Evolutionary conservation across 2,797 vertebrate genomes (phyloP).

Genomic region (Streptopelia turtur): DNA sequence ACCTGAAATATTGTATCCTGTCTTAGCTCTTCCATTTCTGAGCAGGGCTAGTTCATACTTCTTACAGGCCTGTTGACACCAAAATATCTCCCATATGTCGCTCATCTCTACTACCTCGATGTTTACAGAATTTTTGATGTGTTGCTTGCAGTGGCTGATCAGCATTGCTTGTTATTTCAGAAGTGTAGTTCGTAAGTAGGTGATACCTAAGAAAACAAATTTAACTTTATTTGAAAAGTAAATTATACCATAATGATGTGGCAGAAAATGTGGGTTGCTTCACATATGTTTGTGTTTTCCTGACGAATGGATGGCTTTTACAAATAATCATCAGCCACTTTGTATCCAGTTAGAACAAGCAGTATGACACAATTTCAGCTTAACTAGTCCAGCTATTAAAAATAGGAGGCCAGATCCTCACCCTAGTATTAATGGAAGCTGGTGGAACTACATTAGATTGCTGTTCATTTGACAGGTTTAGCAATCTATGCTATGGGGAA

Average conservation of each 20-base stretch:
- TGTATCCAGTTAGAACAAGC: neutral
- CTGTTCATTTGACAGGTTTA: neutral
- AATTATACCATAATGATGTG: neutral
- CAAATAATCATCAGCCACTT: neutral
- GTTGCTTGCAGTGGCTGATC: neutral
- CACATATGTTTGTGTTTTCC: neutral
- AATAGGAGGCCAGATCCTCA: neutral
- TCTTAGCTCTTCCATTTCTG: neutral
- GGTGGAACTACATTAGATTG: neutral
- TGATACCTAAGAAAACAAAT: neutral
- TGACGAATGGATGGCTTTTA: neutral
- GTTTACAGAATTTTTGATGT: neutral
- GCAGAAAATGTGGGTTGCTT: neutral
- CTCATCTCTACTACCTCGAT: neutral
- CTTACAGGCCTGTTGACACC: neutral
- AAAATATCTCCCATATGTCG: neutral
- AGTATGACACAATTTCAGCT: neutral
- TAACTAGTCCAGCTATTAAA: neutral
- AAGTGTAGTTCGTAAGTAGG: neutral
- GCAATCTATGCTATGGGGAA: neutral
- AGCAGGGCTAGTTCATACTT: neutral
- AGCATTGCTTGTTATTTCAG: neutral
- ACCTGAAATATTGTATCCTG: neutral
- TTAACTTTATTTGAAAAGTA: neutral
- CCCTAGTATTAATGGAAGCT: neutral